A percentile compares a stretch with the other conserved stretches of the same genome.
Conservation (phyloP, 1,140 invertebrate species). For the Micrasema minimum region DNA sequence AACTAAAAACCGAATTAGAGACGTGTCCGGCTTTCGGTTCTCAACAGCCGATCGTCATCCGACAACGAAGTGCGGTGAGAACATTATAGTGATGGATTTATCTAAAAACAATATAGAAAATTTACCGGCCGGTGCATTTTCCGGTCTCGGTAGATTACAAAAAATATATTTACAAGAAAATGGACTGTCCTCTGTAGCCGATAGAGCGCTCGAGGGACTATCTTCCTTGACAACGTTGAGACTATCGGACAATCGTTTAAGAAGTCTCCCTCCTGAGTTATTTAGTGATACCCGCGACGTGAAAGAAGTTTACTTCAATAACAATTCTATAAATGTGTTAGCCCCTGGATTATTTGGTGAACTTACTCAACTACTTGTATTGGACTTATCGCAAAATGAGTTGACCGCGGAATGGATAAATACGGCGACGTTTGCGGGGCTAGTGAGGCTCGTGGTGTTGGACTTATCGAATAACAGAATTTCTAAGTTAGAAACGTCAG, state of each 20-base stretch:
- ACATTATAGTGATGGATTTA: conserved; percentile 79
- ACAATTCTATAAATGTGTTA: conserved; percentile 87
- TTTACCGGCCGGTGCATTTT: conserved; percentile 79
- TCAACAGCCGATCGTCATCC: conserved; percentile 69
- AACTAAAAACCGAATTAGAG: conserved; percentile 82
- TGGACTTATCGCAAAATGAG: conserved; percentile 89
- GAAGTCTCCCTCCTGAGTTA: conserved; percentile 83
- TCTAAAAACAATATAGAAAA: conserved; percentile 86
- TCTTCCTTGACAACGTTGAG: conserved; percentile 79
- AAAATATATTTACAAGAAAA: conserved; percentile 76
- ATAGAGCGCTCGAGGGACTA: conserved; percentile 84
- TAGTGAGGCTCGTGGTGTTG: conserved; percentile 82
- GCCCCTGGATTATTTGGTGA: conserved; percentile 87
- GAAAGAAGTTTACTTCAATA: conserved; percentile 84
- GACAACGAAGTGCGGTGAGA: conserved; percentile 76
- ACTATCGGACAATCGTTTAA: conserved; percentile 84
- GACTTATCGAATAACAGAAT: conserved; percentile 86
- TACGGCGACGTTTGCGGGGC: conserved; percentile 84
- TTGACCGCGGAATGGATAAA: conserved; percentile 89
- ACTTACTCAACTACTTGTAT: conserved; percentile 80
- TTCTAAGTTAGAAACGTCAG: conserved; percentile 78
- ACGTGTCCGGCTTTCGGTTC: conserved; percentile 82
- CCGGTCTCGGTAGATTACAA: conserved; percentile 73
- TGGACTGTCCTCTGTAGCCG: conserved; percentile 80
- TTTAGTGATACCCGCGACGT: conserved; percentile 83